Percentiles rank a stretch among this genome's conserved stretches.
phyloP scores from a whole-genome alignment of 2,888 invertebrate genomes.

The Blomia tropicalis region DNA sequence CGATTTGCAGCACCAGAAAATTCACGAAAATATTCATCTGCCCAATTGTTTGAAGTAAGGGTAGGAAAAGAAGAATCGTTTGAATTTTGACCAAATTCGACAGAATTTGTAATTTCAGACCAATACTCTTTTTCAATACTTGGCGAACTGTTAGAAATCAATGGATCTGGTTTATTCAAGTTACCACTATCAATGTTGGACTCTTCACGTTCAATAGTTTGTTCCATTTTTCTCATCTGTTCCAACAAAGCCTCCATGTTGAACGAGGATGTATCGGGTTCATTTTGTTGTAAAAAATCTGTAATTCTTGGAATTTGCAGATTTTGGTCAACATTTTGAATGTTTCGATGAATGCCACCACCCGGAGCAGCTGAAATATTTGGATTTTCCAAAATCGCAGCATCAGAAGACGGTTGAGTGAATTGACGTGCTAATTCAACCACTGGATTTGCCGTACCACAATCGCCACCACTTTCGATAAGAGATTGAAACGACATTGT shows the following conservation, averaged over 20 bases:
- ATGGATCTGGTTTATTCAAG: background rate
- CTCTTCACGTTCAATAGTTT: background rate
- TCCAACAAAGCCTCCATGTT: conserved; percentile 4
- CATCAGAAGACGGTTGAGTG: background rate
- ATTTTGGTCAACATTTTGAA: no score
- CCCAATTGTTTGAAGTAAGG: background rate
- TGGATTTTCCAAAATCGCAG: background rate
- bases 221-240: conserved; percentile 4
- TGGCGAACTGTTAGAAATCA: background rate
- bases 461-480: background rate
- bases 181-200: background rate
- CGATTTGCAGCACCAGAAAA: background rate
- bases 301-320: background rate
- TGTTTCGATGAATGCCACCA: no score
- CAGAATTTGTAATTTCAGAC: background rate
- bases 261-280: background rate
- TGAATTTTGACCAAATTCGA: background rate
- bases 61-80: background rate
- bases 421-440: conserved; percentile 9
- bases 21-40: conserved; percentile 9
- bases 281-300: background rate
- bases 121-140: background rate
- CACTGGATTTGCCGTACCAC: conserved; percentile 5
- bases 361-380: background rate
- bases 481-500: conserved; percentile 9